Base-by-base conservation (phyloP, 2,113 vertebrate genomes). In the Nesogale talazaci region DNA sequence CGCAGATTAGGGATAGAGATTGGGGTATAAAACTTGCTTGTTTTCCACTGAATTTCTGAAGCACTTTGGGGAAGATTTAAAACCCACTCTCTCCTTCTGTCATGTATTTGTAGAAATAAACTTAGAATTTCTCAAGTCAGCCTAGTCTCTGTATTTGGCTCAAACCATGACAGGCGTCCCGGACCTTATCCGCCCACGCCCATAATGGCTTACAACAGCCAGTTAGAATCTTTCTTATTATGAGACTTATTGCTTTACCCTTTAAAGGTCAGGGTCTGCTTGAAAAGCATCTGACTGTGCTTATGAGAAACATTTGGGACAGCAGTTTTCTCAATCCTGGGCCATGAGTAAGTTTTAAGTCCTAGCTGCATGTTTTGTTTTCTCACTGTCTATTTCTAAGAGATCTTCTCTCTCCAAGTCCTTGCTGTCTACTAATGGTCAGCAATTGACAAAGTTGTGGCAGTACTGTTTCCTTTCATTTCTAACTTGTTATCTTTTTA, bases 181-280 rank as follows among this genome's bases (percentile, higher is more conserved):
- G 14, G 46, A 6, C 46, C 46, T 7, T 6, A 52, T 52, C 46
- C 46, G 14, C 46, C 10, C 46, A 6, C 46, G 10, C 46, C 46
- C 10, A 52, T 52, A 52, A 52, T 52, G 42, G 42, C 34, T 65
- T 77, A 25, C 17, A 86, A 31, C 6, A 84, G n/a, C 19, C 9
- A 36, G 15, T 61, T 46, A 46, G 82, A 57, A 59, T 80, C 89
- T 81, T 91, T 76, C 14, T 72, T 89, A 19, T 63, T 82, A 82
- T 12, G 15, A 75, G 19, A 83, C 46, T 83, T 81, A 78, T 20
- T 34, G 61, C 17, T 87, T 80, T 90, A 70, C 34, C 46, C 42
- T 94, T 89, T 87, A 94, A 94, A 86, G 38, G 42, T 87, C 46
- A 67, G 38, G 22, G 4, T 5, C 23, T 57, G 31, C 78, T 63